Evolutionary conservation across 2,888 invertebrate genomes (phyloP), one percentile per base, ranked within the genome.

Genomic region (Eupithecia pulchellata): DNA sequence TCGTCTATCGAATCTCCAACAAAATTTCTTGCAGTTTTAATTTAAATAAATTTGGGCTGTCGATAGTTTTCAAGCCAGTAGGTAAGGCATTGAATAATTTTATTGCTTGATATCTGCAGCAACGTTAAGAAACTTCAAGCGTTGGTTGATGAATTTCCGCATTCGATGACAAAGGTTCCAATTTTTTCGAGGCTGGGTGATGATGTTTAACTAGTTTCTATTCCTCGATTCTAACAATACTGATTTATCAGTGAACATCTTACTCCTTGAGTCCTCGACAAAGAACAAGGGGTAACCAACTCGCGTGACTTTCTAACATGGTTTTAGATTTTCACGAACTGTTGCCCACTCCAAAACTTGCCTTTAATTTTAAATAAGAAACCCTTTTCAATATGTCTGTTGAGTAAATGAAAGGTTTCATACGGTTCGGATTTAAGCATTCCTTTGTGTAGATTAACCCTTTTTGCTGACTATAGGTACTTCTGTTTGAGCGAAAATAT

Each of bases 241-340:
- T 25, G 13, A 25, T 52, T 25, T 11, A 25, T 25, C 17, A 60
- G 58, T 30, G 9, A n/a, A 30, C n/a, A 32, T 30, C 11, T 60
- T 32, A n/a, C 30, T 11, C 14, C n/a, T 13, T 30, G 30, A 32
- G 29, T 11, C 25, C 25, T 52, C n/a, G 13, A 30, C n/a, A 32
- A 17, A 30, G n/a, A 60, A 60, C 58, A 29, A 58, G 32, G 58
- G 17, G n/a, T 60, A 20, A n/a, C 57, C 32, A 60, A 60, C 32
- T 30, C 32, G 58, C 58, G 58, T 80, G 85, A 83, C 80, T 84
- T 82, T 81, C 82, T 79, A 80, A 86, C 84, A 86, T 81, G 81
- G 73, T 82, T 86, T 85, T 79, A 83, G 84, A 87, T 86, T 86
- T 86, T 85, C 84, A 86, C 86, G 82, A 83, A 81, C 81, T 80